Evolutionary conservation across 2,113 vertebrate species (phyloP).

Genomic region (Gadus macrocephalus): DNA sequence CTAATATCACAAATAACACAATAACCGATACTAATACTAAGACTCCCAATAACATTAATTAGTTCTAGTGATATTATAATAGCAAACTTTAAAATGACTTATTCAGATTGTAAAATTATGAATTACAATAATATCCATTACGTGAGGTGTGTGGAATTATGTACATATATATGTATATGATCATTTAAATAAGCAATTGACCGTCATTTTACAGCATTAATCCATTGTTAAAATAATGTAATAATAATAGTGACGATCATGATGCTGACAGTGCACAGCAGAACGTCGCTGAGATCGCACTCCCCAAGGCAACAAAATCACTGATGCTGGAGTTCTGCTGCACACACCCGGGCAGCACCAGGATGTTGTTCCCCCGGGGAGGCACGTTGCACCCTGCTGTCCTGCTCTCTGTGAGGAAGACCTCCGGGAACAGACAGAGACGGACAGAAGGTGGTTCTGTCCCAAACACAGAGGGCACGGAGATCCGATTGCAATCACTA

Average conservation of each 20-base stretch:
- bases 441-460: slow-evolving; percentile 58
- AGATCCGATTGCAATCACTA: slow-evolving; percentile 15
- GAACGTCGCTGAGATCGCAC: slow-evolving; percentile 57
- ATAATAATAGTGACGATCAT: neutral
- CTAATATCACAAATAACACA: too few relatives aligned
- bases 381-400: slow-evolving; percentile 54
- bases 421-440: neutral
- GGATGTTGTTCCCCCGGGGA: slow-evolving; percentile 84
- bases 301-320: slow-evolving; percentile 89
- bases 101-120: too few relatives aligned
- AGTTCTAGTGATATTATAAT: too few relatives aligned
- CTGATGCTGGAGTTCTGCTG: slow-evolving; percentile 89
- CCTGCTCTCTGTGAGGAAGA: slow-evolving; percentile 32
- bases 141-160: too few relatives aligned
- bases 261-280: neutral
- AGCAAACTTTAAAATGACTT: too few relatives aligned
- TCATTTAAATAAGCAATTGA: too few relatives aligned
- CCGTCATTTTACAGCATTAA: too few relatives aligned
- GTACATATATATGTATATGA: too few relatives aligned
- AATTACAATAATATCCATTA: too few relatives aligned
- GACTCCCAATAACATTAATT: too few relatives aligned
- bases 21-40: too few relatives aligned
- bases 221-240: too few relatives aligned
- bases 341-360: slow-evolving; percentile 84
- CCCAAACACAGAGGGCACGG: slow-evolving; percentile 19